These are phyloP conservation scores for Oreohelix idahoensis DNA, from an alignment of 1,140 invertebrate species.

Conservation along the genomic window DNA sequence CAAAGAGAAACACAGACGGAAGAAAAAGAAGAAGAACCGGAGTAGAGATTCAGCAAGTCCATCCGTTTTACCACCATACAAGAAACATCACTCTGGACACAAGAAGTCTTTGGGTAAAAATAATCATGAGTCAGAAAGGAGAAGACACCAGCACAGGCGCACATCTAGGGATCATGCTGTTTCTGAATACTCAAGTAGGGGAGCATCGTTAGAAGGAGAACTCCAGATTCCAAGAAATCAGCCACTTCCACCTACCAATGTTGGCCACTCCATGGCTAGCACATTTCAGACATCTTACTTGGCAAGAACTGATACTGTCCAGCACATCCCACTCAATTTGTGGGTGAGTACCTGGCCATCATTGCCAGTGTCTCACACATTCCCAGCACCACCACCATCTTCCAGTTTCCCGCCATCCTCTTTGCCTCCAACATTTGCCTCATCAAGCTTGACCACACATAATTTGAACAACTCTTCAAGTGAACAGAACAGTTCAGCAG, in stretches of 20 bases:
- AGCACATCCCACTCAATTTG: conserved; percentile 35
- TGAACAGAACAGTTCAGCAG: background rate
- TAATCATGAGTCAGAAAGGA: background rate
- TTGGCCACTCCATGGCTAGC: conserved; percentile 4
- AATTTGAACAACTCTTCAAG: background rate
- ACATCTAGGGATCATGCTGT: background rate
- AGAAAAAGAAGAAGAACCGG: conserved; percentile 44
- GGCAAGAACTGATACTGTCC: conserved; percentile 19
- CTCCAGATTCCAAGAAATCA: background rate
- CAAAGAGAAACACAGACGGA: conserved; percentile 38
- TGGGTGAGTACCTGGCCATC: conserved; percentile 38
- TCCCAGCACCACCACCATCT: conserved; percentile 11
- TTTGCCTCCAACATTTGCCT: background rate
- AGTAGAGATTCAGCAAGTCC: conserved; percentile 18
- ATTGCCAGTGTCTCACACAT: conserved; percentile 23
- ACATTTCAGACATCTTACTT: conserved; percentile 16
- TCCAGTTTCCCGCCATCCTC: background rate
- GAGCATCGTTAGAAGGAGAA: background rate
- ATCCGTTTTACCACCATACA: conserved; percentile 39
- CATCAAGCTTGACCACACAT: background rate
- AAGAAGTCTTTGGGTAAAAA: conserved; percentile 45
- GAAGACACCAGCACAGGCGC: background rate
- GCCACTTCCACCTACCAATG: background rate
- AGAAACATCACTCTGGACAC: conserved; percentile 61
- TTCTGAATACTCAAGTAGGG: background rate